Percentiles rank a stretch among this genome's conserved stretches.
These are phyloP conservation scores for Lipophrys pholis DNA, from an alignment of 2,113 vertebrate genomes.

Conservation along the genomic window DNA sequence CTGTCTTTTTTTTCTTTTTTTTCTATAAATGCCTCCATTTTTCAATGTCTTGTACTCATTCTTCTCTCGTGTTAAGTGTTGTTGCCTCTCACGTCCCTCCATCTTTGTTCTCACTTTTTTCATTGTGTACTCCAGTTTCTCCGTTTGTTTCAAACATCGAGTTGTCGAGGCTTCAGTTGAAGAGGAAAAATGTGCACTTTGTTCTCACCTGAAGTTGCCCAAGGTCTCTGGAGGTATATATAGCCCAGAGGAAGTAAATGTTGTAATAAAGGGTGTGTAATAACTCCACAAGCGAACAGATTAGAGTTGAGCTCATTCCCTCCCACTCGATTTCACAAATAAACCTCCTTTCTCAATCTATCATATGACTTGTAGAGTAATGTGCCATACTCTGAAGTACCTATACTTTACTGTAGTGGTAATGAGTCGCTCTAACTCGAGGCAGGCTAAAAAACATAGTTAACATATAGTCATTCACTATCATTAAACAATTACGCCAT, in stretches of 20 bases:
- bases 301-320: constrained; percentile 34
- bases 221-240: constrained; percentile 28
- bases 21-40: background rate
- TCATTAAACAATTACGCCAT: too few species aligned
- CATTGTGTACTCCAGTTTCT: constrained; percentile 20
- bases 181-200: constrained; percentile 4
- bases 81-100: constrained; percentile 28
- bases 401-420: constrained; percentile 6
- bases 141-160: constrained; percentile 14
- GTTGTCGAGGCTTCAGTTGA: constrained; percentile 14
- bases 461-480: too few species aligned
- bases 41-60: constrained; percentile 25
- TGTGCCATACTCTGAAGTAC: constrained; percentile 7
- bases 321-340: constrained; percentile 38
- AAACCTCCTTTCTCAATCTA: constrained; percentile 39
- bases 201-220: constrained; percentile 8
- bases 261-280: constrained; percentile 47
- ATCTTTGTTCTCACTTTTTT: constrained; percentile 13
- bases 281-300: constrained; percentile 37
- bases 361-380: constrained; percentile 31
- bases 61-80: constrained; percentile 32
- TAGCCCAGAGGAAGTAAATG: constrained; percentile 40
- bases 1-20: constrained; percentile 26
- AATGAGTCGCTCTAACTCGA: background rate
- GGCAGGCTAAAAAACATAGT: too few species aligned